Evolutionary conservation across 2,888 invertebrate species (phyloP).

Genomic region (Philereme transversata): DNA sequence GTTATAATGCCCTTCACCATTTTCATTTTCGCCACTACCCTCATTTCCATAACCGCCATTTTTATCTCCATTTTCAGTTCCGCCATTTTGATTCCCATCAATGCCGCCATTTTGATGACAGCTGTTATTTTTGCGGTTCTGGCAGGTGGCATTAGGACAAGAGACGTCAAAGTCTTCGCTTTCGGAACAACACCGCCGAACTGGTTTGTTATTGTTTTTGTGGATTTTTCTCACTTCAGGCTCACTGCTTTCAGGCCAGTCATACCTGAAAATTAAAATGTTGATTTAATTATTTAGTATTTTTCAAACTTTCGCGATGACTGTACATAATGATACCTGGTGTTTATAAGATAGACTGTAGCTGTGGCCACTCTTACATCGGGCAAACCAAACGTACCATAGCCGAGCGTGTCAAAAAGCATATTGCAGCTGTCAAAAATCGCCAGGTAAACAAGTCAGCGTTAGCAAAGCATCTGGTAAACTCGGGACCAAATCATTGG

Average conservation of each 20-base stretch:
- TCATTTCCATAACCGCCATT: slow-evolving; percentile 34
- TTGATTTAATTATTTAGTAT: neutral
- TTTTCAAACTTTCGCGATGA: no score
- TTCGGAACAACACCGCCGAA: slow-evolving; percentile 53
- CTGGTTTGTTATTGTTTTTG: slow-evolving; percentile 51
- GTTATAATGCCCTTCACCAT: slow-evolving; percentile 40
- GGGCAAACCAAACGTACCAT: no score
- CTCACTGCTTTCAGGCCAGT: slow-evolving; percentile 87
- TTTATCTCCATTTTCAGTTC: slow-evolving; percentile 39
- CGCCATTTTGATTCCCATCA: slow-evolving; percentile 37
- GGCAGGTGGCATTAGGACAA: slow-evolving; percentile 34
- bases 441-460: no score
- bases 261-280: slow-evolving; percentile 81
- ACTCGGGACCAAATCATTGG: no score
- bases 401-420: no score
- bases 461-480: no score
- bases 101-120: slow-evolving; percentile 37
- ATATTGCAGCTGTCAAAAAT: no score
- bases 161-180: slow-evolving; percentile 43
- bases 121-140: slow-evolving; percentile 19
- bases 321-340: no score
- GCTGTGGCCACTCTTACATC: no score
- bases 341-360: no score
- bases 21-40: slow-evolving; percentile 33
- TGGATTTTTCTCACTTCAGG: slow-evolving; percentile 70